These are phyloP conservation scores for Phyllotis vaccarum DNA, from an alignment of 2,797 vertebrate genomes.

Conservation along the genomic window DNA sequence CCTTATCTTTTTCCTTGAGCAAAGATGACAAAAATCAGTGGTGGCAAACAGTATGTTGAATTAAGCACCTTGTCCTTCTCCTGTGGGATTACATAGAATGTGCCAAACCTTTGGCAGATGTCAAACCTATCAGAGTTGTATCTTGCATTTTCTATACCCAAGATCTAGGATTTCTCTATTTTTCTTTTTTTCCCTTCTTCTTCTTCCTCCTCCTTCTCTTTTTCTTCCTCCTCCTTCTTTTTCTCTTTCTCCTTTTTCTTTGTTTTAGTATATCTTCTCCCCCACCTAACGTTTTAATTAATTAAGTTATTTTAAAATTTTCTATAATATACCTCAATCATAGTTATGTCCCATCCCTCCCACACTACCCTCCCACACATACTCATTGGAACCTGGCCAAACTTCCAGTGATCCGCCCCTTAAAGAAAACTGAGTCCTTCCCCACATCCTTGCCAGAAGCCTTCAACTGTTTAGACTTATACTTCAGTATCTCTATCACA, in stretches of 20 bases:
- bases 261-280: slow-evolving; percentile 18
- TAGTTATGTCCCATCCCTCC: background rate
- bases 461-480: background rate
- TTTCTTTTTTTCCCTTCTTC: background rate
- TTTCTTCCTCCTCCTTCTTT: background rate
- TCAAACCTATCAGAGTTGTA: background rate
- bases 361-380: background rate
- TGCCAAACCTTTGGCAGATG: background rate
- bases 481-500: background rate
- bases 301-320: background rate
- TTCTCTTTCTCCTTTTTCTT: background rate
- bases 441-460: background rate
- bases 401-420: too few species aligned
- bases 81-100: background rate
- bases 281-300: background rate
- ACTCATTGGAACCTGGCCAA: background rate
- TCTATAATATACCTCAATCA: background rate
- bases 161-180: background rate
- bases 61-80: background rate
- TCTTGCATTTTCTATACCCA: background rate
- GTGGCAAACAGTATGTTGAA: background rate
- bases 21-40: slow-evolving; percentile 13
- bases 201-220: background rate
- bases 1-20: slow-evolving; percentile 45
- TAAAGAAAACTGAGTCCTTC: too few species aligned